These are phyloP conservation scores for Ursus arctos DNA, from an alignment of 2,113 vertebrate species.

Conservation along the genomic window DNA sequence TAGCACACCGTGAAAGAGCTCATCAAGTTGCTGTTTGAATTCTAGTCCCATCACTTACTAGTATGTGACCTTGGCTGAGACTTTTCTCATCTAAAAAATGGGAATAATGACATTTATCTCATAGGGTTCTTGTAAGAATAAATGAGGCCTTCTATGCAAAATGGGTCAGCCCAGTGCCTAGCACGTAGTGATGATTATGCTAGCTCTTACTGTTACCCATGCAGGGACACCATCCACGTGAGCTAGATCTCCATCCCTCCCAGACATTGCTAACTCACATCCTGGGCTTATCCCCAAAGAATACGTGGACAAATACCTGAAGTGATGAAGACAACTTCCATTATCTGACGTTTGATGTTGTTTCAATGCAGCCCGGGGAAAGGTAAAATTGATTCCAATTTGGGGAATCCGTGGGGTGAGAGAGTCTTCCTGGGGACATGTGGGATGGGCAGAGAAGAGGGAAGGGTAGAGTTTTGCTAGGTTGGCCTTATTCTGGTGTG, in stretches of 20 bases:
- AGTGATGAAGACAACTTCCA: not conserved
- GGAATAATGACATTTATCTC: not conserved
- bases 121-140: not conserved
- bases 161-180: not conserved
- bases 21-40: not conserved
- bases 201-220: not conserved
- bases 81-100: not conserved
- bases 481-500: not conserved
- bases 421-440: not conserved
- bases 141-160: not conserved
- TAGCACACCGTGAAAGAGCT: not conserved
- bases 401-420: not conserved
- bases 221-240: not conserved
- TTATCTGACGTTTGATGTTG: not conserved
- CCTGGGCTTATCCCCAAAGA: not conserved
- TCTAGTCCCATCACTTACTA: not conserved
- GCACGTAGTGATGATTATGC: no score
- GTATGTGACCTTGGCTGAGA: not conserved
- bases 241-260: not conserved
- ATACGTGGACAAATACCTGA: not conserved
- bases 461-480: not conserved
- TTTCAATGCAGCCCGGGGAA: accelerated
- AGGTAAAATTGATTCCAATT: not conserved
- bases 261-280: not conserved
- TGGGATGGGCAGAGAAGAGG: not conserved